Evolutionary conservation across 2,888 invertebrate species (phyloP).

Genomic region (Ichneumoninae sp.): DNA sequence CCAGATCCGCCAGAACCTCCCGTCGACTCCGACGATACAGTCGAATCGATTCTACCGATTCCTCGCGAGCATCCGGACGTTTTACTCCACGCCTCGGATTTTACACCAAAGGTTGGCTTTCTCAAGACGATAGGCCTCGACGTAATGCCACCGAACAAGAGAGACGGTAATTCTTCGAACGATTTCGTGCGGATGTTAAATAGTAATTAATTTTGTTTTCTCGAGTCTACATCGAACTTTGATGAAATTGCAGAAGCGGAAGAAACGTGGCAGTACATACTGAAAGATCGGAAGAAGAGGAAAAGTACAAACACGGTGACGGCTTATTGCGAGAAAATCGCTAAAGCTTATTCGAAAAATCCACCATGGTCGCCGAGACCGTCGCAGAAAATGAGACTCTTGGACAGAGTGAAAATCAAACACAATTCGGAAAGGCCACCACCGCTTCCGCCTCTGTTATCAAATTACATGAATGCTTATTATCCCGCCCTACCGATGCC

Average conservation of each 20-base stretch:
- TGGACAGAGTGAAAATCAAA: constrained; percentile 79
- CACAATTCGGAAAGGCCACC: constrained; percentile 76
- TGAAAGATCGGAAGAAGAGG: constrained; percentile 87
- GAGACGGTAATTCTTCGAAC: constrained; percentile 85
- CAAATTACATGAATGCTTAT: constrained; percentile 76
- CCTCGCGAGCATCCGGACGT: constrained; percentile 85
- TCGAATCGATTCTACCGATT: constrained; percentile 85
- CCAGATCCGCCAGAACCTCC: constrained; percentile 85
- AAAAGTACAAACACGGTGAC: constrained; percentile 85
- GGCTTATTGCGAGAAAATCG: constrained; percentile 84
- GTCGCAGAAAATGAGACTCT: constrained; percentile 79
- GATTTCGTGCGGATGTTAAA: constrained; percentile 8
- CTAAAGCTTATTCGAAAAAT: constrained; percentile 79
- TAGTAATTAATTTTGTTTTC: constrained; percentile 23
- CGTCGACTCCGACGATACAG: constrained; percentile 79
- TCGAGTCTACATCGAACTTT: constrained; percentile 2
- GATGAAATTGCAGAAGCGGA: constrained; percentile 86
- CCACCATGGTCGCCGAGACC: constrained; percentile 78
- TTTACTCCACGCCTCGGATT: constrained; percentile 84
- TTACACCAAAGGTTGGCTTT: constrained; percentile 87
- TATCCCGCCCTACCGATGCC: constrained; percentile 76
- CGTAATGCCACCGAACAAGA: constrained; percentile 85
- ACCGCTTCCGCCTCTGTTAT: constrained; percentile 78
- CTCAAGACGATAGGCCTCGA: constrained; percentile 86
- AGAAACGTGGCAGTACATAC: constrained; percentile 87